phyloP scores from a whole-genome alignment of 2,888 invertebrate species.

The Teinopalpus imperialis region DNA sequence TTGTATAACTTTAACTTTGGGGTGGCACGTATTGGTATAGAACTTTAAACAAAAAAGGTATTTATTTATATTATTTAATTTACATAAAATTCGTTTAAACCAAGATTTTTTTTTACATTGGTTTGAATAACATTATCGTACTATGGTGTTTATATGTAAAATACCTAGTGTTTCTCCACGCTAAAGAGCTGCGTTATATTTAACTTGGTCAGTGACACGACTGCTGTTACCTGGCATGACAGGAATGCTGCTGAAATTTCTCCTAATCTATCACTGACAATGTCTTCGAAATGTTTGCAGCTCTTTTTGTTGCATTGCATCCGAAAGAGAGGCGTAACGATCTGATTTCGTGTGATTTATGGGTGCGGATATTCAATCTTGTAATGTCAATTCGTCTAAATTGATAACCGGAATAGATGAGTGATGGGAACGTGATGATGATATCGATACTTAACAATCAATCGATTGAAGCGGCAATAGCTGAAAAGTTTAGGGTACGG shows the following conservation, averaged over 20 bases:
- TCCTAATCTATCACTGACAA: conserved; percentile 15
- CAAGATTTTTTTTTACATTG: too few species aligned
- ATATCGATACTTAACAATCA: neutral
- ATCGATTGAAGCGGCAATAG: too few species aligned
- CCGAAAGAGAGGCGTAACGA: conserved; percentile 12
- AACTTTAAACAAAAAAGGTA: too few species aligned
- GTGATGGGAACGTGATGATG: neutral
- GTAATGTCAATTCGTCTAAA: conserved; percentile 16
- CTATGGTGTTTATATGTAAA: too few species aligned
- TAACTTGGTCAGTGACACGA: conserved; percentile 3
- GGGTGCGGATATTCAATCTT: conserved; percentile 7
- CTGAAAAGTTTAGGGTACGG: too few species aligned
- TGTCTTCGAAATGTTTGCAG: neutral
- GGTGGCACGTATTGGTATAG: too few species aligned
- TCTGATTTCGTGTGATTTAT: conserved; percentile 18
- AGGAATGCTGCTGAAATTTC: conserved; percentile 13
- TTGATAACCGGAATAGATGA: conserved; percentile 13
- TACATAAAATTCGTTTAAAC: too few species aligned
- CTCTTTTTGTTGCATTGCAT: conserved; percentile 7
- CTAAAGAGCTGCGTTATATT: conserved; percentile 4
- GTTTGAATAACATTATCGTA: too few species aligned
- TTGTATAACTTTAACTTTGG: too few species aligned
- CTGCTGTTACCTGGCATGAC: neutral
- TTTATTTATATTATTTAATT: too few species aligned
- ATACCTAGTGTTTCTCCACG: neutral